Evolutionary conservation across 2,888 invertebrate species (phyloP), one percentile per base, ranked within the genome.

Genomic region (Sesamia inferens): DNA sequence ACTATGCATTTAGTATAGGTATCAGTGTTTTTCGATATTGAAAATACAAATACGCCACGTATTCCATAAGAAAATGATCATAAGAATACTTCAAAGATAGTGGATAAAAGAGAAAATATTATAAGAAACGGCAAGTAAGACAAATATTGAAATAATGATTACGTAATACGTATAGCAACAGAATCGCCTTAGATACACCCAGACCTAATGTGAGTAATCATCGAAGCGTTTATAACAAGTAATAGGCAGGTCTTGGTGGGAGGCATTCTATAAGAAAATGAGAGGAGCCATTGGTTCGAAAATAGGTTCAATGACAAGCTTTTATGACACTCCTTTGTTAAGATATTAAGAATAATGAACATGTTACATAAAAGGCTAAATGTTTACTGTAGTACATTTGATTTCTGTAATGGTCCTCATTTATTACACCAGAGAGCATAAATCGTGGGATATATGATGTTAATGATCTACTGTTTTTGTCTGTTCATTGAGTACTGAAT

Each of bases 251-350:
- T 82, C 55, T 79, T 66, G 81, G 87, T 88, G 85, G 87, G 85
- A 90, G 87, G 89, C 88, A 89, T 90, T 91, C 88, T 86, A 81
- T 87, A 88, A 88, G 90, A 92, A 92, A 92, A 92, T 90, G 89
- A 88, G 88, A 85, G 87, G 83, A 88, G 68, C 85, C 85, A 90
- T 87, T 88, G 89, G 87, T 87, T 88, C 76, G 90, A 88, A 91
- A 91, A 88, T 88, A 86, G 79, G 86, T 86, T 89, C 88, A 88
- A 87, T 87, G 86, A 79, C 87, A 70, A 77, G 54, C 82, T 79
- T 78, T 81, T 83, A 78, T 68, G 72, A 65, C 74, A 79, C 76
- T 79, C 70, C 76, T 83, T 81, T 87, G 81, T 87, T 78, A 67
- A 66, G 31, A 64, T 76, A 69, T 76, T 63, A 68, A 79, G 63